phyloP scores from a whole-genome alignment of 2,888 invertebrate species.

The Eupeodes luniger region DNA sequence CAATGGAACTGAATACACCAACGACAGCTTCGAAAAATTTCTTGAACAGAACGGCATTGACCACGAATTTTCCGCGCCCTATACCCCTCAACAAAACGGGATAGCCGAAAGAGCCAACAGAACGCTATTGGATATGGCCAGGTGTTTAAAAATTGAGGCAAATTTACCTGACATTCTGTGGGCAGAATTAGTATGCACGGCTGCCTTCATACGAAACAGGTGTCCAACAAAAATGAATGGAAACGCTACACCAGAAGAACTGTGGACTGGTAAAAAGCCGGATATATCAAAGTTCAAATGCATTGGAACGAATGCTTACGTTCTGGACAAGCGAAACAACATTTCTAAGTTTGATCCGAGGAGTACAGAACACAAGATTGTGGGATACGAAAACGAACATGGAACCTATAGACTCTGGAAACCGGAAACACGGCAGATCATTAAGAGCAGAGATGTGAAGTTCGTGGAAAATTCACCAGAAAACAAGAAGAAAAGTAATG shows the following conservation, averaged over 20 bases:
- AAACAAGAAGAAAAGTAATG: neutral
- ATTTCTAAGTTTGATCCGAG: neutral
- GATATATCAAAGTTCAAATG: neutral
- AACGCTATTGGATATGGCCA: neutral
- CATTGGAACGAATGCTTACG: no score
- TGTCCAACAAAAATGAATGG: no score
- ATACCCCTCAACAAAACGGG: constrained; percentile 4
- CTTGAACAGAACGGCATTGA: constrained; percentile 4
- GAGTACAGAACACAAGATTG: no score
- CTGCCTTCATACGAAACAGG: neutral
- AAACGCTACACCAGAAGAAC: constrained; percentile 19
- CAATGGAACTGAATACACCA: neutral
- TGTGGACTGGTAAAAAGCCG: constrained; percentile 1
- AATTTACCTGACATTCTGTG: neutral
- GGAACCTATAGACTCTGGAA: neutral
- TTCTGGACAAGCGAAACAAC: neutral
- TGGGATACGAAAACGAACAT: no score
- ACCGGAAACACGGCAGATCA: neutral
- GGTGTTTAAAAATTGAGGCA: neutral
- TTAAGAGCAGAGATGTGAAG: constrained; percentile 44
- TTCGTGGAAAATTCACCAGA: neutral
- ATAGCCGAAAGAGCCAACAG: constrained; percentile 5
- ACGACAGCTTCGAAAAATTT: neutral
- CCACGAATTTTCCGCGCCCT: neutral
- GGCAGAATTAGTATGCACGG: neutral